Evolutionary conservation across 2,113 vertebrate genomes (phyloP).

Genomic region (human): DNA sequence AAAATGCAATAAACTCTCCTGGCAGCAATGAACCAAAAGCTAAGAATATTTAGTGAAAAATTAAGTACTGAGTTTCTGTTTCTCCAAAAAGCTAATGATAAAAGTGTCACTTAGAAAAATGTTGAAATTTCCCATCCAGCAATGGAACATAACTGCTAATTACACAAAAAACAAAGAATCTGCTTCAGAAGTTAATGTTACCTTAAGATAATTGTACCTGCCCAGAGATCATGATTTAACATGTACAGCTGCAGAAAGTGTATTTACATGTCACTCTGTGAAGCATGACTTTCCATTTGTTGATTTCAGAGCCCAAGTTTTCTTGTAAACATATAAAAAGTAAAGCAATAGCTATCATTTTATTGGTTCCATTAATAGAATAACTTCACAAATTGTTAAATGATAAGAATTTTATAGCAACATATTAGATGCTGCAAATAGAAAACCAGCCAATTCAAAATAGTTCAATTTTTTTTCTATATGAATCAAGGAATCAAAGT

Average conservation of each 20-base stretch:
- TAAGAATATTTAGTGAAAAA: not conserved
- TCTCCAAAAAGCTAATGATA: not conserved
- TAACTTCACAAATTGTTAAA: not conserved
- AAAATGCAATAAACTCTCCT: not conserved
- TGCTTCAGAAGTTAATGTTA: not conserved
- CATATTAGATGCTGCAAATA: not conserved
- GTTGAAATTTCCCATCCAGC: not conserved
- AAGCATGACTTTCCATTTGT: not conserved
- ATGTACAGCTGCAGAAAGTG: not conserved
- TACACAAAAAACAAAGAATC: not conserved
- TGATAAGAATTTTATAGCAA: not conserved
- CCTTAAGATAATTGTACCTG: not conserved
- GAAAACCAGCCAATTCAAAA: not conserved
- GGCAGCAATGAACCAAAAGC: not conserved
- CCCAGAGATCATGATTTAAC: not conserved
- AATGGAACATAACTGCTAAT: not conserved
- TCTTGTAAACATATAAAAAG: not conserved
- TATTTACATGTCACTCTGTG: not conserved
- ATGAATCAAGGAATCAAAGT: not conserved
- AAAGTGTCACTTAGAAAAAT: not conserved
- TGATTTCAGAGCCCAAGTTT: not conserved
- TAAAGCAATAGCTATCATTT: not conserved
- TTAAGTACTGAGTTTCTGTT: not conserved
- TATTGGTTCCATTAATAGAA: not conserved
- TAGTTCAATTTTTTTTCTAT: not conserved